phyloP scores from a whole-genome alignment of 1,140 invertebrate genomes.

The Trissolcus basalis region DNA sequence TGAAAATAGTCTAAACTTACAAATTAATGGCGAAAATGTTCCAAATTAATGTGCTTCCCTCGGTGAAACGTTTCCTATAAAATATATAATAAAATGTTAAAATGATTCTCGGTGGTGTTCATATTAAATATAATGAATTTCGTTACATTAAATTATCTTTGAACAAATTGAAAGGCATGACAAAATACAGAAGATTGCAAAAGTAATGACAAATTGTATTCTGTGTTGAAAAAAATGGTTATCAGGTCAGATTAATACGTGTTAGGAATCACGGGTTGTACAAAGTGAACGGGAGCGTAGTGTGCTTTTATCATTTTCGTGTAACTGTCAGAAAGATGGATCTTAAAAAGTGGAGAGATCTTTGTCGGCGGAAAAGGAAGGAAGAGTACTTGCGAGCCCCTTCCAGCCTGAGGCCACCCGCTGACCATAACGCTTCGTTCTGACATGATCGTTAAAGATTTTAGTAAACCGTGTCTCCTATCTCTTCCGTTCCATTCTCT shows the following conservation, averaged over 20 bases:
- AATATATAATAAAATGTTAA: too few species aligned
- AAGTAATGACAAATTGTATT: slow-evolving; percentile 16
- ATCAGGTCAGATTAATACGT: slow-evolving; percentile 1
- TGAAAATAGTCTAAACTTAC: too few species aligned
- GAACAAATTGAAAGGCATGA: neutral
- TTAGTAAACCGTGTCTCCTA: slow-evolving; percentile 37
- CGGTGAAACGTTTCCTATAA: too few species aligned
- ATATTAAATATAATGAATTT: neutral
- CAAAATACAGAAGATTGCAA: too few species aligned
- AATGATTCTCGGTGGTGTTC: too few species aligned
- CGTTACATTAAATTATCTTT: neutral
- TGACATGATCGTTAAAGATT: slow-evolving; percentile 46
- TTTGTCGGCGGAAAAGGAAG: slow-evolving; percentile 25
- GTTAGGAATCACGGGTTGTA: slow-evolving; percentile 9
- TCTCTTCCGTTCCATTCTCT: slow-evolving; percentile 11
- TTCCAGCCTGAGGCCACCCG: slow-evolving; percentile 23
- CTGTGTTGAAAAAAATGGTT: slow-evolving; percentile 1
- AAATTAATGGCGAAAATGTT: too few species aligned
- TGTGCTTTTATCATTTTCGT: slow-evolving; percentile 37
- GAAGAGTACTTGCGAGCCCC: slow-evolving; percentile 26
- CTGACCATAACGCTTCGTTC: slow-evolving; percentile 38
- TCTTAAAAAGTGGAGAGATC: slow-evolving; percentile 35
- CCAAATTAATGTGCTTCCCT: too few species aligned
- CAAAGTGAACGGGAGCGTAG: slow-evolving; percentile 8
- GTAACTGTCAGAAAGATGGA: slow-evolving; percentile 38